These are phyloP conservation scores for Paraescarpia echinospica DNA, from an alignment of 1,140 invertebrate species.

Conservation along the genomic window DNA sequence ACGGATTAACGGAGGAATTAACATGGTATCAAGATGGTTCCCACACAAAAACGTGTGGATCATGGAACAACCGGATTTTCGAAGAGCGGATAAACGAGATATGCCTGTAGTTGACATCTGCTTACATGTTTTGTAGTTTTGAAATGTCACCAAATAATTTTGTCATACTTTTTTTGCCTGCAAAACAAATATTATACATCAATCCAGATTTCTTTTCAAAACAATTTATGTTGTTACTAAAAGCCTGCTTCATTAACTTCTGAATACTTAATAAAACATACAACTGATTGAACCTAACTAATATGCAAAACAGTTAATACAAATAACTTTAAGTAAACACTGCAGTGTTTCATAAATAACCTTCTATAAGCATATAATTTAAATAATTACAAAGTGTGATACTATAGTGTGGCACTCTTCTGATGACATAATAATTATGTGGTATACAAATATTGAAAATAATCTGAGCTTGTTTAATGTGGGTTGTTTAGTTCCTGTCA, in stretches of 20 bases:
- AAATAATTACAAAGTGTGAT: background rate
- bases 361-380: background rate
- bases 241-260: no score
- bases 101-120: background rate
- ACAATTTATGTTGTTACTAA: no score
- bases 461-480: background rate
- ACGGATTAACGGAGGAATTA: no score
- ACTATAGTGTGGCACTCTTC: background rate
- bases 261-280: background rate
- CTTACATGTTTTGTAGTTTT: background rate
- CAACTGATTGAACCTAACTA: constrained; percentile 19
- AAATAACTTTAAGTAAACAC: background rate
- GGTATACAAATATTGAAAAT: background rate
- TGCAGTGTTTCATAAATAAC: background rate
- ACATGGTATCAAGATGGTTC: no score
- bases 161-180: background rate
- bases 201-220: background rate
- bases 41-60: no score
- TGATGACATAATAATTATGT: background rate
- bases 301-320: constrained; percentile 22
- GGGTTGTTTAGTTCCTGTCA: background rate
- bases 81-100: no score
- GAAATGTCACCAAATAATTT: background rate
- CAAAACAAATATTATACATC: background rate
- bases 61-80: no score